Base-by-base conservation (phyloP, 2,888 invertebrate genomes). In the Synergus itoensis region DNA sequence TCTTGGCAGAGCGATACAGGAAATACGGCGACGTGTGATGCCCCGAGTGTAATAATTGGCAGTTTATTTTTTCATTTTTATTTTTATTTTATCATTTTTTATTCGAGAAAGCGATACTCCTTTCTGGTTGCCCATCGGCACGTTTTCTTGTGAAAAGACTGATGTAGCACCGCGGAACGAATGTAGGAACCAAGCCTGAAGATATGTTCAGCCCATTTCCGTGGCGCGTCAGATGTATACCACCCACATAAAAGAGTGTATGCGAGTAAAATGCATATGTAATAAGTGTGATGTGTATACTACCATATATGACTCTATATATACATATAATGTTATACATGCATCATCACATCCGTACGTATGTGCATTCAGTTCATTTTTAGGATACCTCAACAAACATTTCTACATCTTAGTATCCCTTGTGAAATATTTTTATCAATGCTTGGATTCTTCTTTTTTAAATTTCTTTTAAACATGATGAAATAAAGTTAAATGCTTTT, bases 141-240 rank as follows among this genome's bases (percentile, higher is more conserved):
- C n/a, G 41, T 65, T 36, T 65, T 65, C 41, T 65, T 65, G 65
- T n/a, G 41, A 65, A 65, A 65, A 65, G 41, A 65, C 40, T 65
- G 64, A 64, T 28, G 69, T 14, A 48, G 16, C 69, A 48, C 14
- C 69, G n/a, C 48, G 69, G 69, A 69, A 69, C 69, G 69, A 69
- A 69, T 69, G 45, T 53, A 53, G 69, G 69, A 69, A 69, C 69
- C 69, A 69, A 36, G 69, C 69, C 48, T 69, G 45, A 21, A 69
- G 48, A 69, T 69, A 69, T 4, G 69, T 69, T 48, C 69, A 48
- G 48, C 69, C 69, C 69, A 69, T 69, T 69, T 69, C 48, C 69
- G 28, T 48, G 69, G 76, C 77, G 76, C 53, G 62, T 75, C n/a
- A 62, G 77, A 83, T 80, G 62, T 65, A 76, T 80, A 77, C 79